These are phyloP conservation scores for Oxyura jamaicensis DNA, from an alignment of 2,113 vertebrate species.

Conservation along the genomic window DNA sequence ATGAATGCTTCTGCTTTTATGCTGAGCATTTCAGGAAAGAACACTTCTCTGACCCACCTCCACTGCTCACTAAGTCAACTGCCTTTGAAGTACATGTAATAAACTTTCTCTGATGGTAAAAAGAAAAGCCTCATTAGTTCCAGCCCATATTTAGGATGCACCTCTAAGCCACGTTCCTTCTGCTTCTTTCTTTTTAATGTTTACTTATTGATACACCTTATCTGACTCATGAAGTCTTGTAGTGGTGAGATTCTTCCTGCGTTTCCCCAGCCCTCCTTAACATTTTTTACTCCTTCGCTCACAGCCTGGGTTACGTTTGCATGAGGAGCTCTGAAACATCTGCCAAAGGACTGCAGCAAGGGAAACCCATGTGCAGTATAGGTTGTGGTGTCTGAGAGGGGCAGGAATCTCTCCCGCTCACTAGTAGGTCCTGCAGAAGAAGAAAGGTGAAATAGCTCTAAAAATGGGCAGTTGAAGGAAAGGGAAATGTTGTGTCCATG, in stretches of 20 bases:
- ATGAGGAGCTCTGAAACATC: not conserved
- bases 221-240: not conserved
- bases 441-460: not conserved
- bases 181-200: conserved; percentile 32
- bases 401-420: not conserved
- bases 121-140: conserved; percentile 69
- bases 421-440: not conserved
- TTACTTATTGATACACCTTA: conserved; percentile 21
- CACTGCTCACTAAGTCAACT: conserved; percentile 15
- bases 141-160: conserved; percentile 18
- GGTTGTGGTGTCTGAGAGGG: not conserved
- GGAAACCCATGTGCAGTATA: not conserved
- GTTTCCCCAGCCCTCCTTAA: not conserved
- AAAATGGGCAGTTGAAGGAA: accelerated
- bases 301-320: not conserved
- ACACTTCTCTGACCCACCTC: conserved; percentile 35
- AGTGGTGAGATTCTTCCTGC: not conserved
- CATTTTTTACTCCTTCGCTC: not conserved
- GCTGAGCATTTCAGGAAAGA: not conserved
- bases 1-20: conserved; percentile 20
- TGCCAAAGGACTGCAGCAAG: not conserved
- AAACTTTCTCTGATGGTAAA: conserved; percentile 57
- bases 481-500: not conserved
- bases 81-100: conserved; percentile 70
- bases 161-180: conserved; percentile 34